Evolutionary conservation across 2,113 vertebrate species (phyloP), one percentile per base, ranked within the genome.

Genomic region (Diadophis punctatus): DNA sequence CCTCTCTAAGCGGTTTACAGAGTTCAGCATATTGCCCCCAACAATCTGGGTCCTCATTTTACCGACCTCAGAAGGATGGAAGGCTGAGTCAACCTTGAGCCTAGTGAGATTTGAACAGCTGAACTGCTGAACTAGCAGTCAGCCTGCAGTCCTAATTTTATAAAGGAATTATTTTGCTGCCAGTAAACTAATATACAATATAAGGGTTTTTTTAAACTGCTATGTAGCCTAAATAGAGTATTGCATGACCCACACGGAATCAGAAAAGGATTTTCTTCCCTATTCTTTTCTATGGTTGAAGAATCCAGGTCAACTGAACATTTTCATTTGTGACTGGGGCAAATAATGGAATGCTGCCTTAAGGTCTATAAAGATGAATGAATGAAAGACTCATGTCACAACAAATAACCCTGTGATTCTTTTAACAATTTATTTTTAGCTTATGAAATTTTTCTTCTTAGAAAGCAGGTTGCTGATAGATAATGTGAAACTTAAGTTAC

Each of bases 401-500:
- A 52, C 92, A 63, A 60, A 90, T 34, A 51, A 74, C 90, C 89
- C 3, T 14, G 3, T 12, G 7, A 2, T 94, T 60, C 63, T 94
- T 60, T 85, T 49, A 56, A 89, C 93, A 94, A 87, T 39, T 90
- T 86, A 39, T 94, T 10, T 90, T 53, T 22, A 87, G 46, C 58
- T 93, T 49, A 93, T 43, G 10, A 48, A 90, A 11, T 34, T 92
- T 96, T 91, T 91, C 92, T 90, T 60, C 84, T 90, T 94, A 90
- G 39, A 55, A 93, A 84, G 74, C 88, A 91, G 90, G 95, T 88
- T 84, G 91, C 91, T 90, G 94, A 16, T 92, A 68, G 88, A 90
- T 94, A 93, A 88, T 94, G 52, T 25, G 92, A 74, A 96, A 90
- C 48, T 90, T 55, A 87, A 94, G 39, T 90, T 95, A 93, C 23